Conservation (phyloP, 2,888 invertebrate species). For the Bellardia pandia region DNA sequence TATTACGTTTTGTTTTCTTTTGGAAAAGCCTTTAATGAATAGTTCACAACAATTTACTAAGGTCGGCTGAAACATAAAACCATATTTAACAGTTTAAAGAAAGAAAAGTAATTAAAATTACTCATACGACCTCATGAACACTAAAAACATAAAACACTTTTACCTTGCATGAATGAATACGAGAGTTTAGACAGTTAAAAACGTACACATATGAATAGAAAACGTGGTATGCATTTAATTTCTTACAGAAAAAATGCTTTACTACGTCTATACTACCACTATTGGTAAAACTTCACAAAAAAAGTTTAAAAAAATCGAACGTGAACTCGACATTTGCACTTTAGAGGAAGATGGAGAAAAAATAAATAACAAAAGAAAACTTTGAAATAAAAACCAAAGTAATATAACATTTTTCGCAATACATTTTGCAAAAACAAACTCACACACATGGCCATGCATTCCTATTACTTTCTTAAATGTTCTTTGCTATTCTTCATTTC, state of each 20-base stretch:
- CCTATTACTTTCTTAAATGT: slow-evolving; percentile 21
- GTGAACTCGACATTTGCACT: slow-evolving; percentile 73
- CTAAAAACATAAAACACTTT: slow-evolving; percentile 67
- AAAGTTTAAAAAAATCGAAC: slow-evolving; percentile 51
- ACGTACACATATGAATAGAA: slow-evolving; percentile 16
- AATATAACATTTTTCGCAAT: slow-evolving; percentile 56
- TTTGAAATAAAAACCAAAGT: slow-evolving; percentile 48
- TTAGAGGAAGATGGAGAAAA: slow-evolving; percentile 29
- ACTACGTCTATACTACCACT: neutral
- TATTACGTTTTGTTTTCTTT: neutral
- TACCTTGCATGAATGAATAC: slow-evolving; percentile 49
- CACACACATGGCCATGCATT: neutral
- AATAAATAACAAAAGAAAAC: slow-evolving; percentile 45
- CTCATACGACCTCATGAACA: slow-evolving; percentile 67
- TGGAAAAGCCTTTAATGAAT: neutral
- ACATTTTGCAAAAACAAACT: slow-evolving; percentile 23
- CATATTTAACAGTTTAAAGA: slow-evolving; percentile 55
- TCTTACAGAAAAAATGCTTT: slow-evolving; percentile 7
- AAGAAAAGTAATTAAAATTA: slow-evolving; percentile 69
- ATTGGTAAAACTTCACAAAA: slow-evolving; percentile 18
- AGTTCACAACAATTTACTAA: slow-evolving; percentile 40
- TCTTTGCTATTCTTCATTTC: slow-evolving; percentile 45
- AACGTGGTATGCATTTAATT: slow-evolving; percentile 62
- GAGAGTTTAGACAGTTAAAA: slow-evolving; percentile 19
- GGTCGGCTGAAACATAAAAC: slow-evolving; percentile 33